Conservation (phyloP, 2,113 vertebrate species). For the Sebastes schlegelii region DNA sequence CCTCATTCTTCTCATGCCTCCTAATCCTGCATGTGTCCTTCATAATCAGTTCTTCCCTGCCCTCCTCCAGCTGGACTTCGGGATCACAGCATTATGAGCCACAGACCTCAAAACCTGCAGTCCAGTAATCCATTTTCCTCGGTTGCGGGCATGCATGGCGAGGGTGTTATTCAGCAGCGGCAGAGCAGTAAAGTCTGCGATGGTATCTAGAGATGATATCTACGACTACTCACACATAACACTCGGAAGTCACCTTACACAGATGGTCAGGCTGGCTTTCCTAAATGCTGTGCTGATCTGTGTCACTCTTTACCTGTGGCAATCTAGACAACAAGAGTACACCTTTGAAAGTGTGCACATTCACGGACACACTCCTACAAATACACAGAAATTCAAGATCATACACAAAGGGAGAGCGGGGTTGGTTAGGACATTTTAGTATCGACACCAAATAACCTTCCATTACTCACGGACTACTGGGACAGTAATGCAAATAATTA, state of each 20-base stretch:
- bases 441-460: no score
- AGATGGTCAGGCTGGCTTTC: conserved; percentile 32
- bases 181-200: conserved; percentile 55
- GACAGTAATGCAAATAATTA: no score
- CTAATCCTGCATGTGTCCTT: conserved; percentile 17
- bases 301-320: conserved; percentile 33
- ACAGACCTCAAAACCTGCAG: conserved; percentile 33
- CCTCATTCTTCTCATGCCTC: background rate
- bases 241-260: conserved; percentile 71
- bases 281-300: conserved; percentile 24
- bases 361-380: background rate
- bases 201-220: conserved; percentile 65
- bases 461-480: no score
- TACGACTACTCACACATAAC: conserved; percentile 14
- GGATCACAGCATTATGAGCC: conserved; percentile 27
- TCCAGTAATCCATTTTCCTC: conserved; percentile 47
- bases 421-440: no score
- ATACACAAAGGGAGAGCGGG: no score
- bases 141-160: conserved; percentile 25
- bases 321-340: background rate
- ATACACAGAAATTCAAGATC: background rate
- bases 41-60: conserved; percentile 32
- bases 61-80: conserved; percentile 22
- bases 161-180: conserved; percentile 44
- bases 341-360: background rate